Evolutionary conservation across 2,113 vertebrate species (phyloP).

Genomic region (Eleginops maclovinus): DNA sequence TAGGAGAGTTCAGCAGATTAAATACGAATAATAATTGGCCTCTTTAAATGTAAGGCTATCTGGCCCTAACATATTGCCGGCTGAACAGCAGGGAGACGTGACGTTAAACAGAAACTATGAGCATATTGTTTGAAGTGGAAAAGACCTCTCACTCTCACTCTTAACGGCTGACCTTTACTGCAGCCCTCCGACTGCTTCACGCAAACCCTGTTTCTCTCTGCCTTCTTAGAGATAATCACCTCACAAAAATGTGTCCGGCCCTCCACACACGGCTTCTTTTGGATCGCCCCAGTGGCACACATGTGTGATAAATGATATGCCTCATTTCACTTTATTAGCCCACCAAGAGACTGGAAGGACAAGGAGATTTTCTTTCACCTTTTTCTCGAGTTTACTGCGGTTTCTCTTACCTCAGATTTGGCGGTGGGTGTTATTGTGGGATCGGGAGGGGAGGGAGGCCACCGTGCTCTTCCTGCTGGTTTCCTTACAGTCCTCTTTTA

Average conservation of each 20-base stretch:
- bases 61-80: constrained; percentile 53
- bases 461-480: constrained; percentile 43
- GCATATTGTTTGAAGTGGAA: constrained; percentile 60
- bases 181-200: constrained; percentile 49
- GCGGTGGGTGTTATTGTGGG: constrained; percentile 30
- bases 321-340: constrained; percentile 63
- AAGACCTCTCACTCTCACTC: constrained; percentile 33
- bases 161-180: constrained; percentile 66
- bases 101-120: constrained; percentile 37
- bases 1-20: constrained; percentile 26
- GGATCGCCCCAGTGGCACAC: constrained; percentile 19
- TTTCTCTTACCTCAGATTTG: constrained; percentile 41
- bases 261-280: background rate
- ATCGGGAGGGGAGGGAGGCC: background rate
- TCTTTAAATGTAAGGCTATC: constrained; percentile 61
- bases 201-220: constrained; percentile 3
- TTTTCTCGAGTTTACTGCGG: constrained; percentile 42
- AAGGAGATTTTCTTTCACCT: background rate
- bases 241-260: constrained; percentile 24
- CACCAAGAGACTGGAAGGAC: constrained; percentile 17
- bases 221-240: constrained; percentile 63
- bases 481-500: constrained; percentile 58
- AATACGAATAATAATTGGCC: constrained; percentile 34
- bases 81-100: constrained; percentile 39
- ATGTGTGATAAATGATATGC: constrained; percentile 48